phyloP scores from a whole-genome alignment of 1,140 invertebrate genomes.

The Drosophila kurseongensis region DNA sequence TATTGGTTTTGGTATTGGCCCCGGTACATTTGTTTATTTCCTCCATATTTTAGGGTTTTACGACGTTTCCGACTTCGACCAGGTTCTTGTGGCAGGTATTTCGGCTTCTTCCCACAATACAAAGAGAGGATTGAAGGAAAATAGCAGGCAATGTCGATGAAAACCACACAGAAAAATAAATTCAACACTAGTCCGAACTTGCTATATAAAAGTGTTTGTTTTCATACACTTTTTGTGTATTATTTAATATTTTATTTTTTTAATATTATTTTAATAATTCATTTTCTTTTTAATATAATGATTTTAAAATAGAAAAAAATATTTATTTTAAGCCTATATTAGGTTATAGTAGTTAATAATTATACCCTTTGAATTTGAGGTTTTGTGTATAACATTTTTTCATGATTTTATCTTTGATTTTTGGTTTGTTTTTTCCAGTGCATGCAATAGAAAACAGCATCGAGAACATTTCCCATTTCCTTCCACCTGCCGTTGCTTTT shows the following conservation, averaged over 20 bases:
- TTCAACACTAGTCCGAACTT: too few species aligned
- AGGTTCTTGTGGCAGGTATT: constrained; percentile 79
- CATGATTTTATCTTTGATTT: neutral
- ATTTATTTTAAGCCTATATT: too few species aligned
- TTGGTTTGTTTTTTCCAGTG: constrained; percentile 17
- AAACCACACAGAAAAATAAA: constrained; percentile 4
- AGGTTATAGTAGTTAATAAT: too few species aligned
- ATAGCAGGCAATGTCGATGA: neutral
- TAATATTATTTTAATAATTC: neutral
- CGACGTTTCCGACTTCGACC: constrained; percentile 72
- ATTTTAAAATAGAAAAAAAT: too few species aligned
- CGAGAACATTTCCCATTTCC: constrained; percentile 36
- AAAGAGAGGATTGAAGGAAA: constrained; percentile 11
- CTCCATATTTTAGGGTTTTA: constrained; percentile 81
- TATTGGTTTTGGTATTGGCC: constrained; percentile 45
- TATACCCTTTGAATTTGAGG: too few species aligned
- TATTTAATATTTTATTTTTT: neutral
- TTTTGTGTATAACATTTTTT: too few species aligned
- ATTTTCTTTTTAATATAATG: neutral
- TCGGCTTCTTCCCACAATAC: constrained; percentile 35
- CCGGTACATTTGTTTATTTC: constrained; percentile 81
- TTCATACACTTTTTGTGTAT: neutral
- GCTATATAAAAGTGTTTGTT: too few species aligned
- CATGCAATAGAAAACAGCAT: constrained; percentile 30
- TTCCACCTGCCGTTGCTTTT: constrained; percentile 53